Percentiles rank a stretch among this genome's conserved stretches.
Evolutionary conservation across 2,113 vertebrate species (phyloP).

Genomic region (Brienomyrus longianalis): DNA sequence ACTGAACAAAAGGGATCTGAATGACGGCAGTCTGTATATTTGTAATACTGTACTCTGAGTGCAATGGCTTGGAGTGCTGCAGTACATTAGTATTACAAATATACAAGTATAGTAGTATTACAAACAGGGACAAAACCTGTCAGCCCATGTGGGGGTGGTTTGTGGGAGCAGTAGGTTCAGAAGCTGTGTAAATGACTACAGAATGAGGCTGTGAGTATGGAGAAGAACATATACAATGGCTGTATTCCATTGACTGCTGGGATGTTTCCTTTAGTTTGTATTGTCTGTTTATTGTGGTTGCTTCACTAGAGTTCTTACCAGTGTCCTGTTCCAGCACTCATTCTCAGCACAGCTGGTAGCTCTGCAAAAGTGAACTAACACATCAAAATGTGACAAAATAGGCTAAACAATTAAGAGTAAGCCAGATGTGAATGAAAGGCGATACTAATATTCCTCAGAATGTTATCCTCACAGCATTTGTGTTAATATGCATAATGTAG

Average conservation of each 20-base stretch:
- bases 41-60: neutral
- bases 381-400: neutral
- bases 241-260: neutral
- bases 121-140: neutral
- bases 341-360: neutral
- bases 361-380: neutral
- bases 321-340: neutral
- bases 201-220: neutral
- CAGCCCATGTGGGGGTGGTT: neutral
- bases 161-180: neutral
- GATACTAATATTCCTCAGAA: neutral
- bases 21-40: neutral
- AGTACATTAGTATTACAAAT: neutral
- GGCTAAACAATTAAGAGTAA: neutral
- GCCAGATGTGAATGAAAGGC: neutral
- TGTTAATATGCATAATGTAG: neutral
- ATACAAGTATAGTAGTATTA: neutral
- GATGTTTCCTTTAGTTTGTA: neutral
- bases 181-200: neutral
- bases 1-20: neutral
- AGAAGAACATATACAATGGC: neutral
- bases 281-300: neutral
- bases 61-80: neutral
- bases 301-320: neutral
- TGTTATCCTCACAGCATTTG: neutral